Evolutionary conservation across 2,797 vertebrate species (phyloP), one percentile per base, ranked within the genome.

Genomic region (Lepilemur septentrionalis): DNA sequence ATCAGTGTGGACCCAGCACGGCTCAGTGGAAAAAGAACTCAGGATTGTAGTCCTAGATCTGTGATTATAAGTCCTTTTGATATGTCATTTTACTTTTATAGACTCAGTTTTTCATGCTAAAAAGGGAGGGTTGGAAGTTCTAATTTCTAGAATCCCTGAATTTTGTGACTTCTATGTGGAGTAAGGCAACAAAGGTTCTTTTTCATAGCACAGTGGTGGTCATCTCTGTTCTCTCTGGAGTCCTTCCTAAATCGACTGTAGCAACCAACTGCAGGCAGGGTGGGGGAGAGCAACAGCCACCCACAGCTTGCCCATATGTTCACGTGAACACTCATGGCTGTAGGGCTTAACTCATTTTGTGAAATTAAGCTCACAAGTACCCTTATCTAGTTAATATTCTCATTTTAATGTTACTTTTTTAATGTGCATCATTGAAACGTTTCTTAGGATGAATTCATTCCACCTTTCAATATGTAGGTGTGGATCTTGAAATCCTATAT

Each of bases 151-250:
- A 52, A 11, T 22, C 28, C 5, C 25, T 75, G 38, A 61, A 48
- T 81, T 91, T 23, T 63, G 17, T 75, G 50, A 41, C 28, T 41
- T 78, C 28, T 82, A 18, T 28, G 50, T 32, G 23, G 43, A 83
- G n/a, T 18, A 70, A 70, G 13, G 18, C 22, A n/a, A 72, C 7
- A n/a, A 48, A 69, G 46, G 65, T 25, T 23, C n/a, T 59, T 18
- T 23, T 59, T 25, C 18, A 13, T 14, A 52, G 12, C 5, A 2
- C 5, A 5, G 4, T 4, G 2, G n/a, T 25, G 2, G 17, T 35
- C 32, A 52, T 63, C 63, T 48, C 9, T 4, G 18, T 61, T 69
- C 18, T 67, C 13, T 46, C 12, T 28, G 23, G 10, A 28, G 14
- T 46, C 22, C 32, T 79, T 25, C 43, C 52, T 48, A 20, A 2